Base-by-base conservation (phyloP, 2,888 invertebrate species). In the Hyalella azteca region DNA sequence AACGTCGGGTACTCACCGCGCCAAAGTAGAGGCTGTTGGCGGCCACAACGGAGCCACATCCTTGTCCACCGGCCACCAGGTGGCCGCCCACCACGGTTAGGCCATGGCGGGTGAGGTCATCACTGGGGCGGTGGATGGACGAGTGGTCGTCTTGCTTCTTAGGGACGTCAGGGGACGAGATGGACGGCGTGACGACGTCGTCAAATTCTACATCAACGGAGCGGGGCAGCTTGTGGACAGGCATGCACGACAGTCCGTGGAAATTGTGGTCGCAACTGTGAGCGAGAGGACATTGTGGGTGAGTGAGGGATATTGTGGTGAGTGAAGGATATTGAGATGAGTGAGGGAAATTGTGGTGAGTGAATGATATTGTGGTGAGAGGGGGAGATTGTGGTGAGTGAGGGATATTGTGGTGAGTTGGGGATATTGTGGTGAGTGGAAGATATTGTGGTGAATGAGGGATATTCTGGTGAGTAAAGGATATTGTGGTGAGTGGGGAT, bases 161-260 rank as follows among this genome's bases (percentile, higher is more conserved):
- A 15, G 3, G 19, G 36, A 11, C 36, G 13, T 13, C 36, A 15
- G 26, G n/a, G 3, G 32, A 32, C n/a, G n/a, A n/a, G 29, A 66
- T 36, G 54, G 3, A 54, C 29, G 7, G 19, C 29, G 32, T 36
- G 0, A 2, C 66, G 36, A 29, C 66, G 15, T 66, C n/a, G 45
- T 84, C 84, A 41, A 84, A 83, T 29, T 80, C 78, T 11, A 82
- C 81, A 15, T 84, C 81, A 19, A 84, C 41, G 22, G 77, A 45
- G 0, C 66, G 79, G 54, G 78, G 82, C 2, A 84, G 50, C 73
- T 84, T 84, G 78, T 84, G 79, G 3, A 80, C 78, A 2, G 84
- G 84, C 7, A 84, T 78, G 50, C 84, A 84, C 26, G 82, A 77
- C 75, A 81, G 82, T 4, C 84, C 82, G 40, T 84, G 84, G 77